phyloP scores from a whole-genome alignment of 2,113 vertebrate genomes.

The Anhinga anhinga region DNA sequence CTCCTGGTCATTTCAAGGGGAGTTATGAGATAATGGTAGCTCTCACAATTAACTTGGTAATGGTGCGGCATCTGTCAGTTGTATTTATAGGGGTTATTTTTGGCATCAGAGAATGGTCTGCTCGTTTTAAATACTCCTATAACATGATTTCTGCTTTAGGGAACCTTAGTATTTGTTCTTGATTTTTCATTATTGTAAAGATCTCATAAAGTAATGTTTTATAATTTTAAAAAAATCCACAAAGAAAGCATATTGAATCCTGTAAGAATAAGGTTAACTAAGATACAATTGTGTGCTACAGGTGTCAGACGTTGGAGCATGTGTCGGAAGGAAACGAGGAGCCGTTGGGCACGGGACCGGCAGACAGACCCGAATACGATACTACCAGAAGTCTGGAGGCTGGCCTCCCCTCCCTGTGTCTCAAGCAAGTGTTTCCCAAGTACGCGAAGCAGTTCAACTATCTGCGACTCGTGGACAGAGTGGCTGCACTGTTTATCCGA shows the following conservation, averaged over 20 bases:
- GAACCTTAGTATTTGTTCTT: not conserved
- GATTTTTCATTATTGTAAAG: not conserved
- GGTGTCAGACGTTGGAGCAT: conserved; percentile 34
- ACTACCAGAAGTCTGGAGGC: not conserved
- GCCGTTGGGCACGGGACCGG: not conserved
- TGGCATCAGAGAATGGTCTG: not conserved
- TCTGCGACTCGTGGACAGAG: conserved; percentile 87
- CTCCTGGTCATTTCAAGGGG: not conserved
- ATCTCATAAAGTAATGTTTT: not conserved
- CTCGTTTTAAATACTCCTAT: not conserved
- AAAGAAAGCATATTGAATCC: not conserved
- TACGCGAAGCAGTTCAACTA: conserved; percentile 90
- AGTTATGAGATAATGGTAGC: too few species aligned
- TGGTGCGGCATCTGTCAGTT: not conserved
- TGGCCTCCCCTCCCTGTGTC: conserved; percentile 82
- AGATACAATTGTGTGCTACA: not conserved
- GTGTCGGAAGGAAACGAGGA: conserved; percentile 31
- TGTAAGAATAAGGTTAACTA: not conserved
- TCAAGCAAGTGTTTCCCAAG: conserved; percentile 97
- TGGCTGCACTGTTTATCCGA: conserved; percentile 87
- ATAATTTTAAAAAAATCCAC: not conserved
- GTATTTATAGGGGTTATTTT: not conserved
- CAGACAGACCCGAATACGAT: fast-evolving
- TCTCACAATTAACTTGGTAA: not conserved
- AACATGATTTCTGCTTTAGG: not conserved